Percentiles rank a stretch among this genome's conserved stretches.
Evolutionary conservation across 1,140 invertebrate genomes (phyloP).

Genomic region (Bombus sibiricus): DNA sequence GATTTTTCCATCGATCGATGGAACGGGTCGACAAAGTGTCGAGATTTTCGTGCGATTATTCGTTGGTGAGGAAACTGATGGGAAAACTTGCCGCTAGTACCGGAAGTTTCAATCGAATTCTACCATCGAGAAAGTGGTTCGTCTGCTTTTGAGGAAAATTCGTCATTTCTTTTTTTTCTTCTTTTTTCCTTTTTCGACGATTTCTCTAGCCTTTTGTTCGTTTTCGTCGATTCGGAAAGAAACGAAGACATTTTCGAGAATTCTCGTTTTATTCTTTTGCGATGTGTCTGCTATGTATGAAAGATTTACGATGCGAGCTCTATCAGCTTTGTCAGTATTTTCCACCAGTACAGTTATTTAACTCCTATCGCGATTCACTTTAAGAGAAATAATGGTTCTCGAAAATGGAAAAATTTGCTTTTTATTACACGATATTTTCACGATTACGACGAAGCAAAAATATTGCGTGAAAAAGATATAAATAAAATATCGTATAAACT

Average conservation of each 20-base stretch:
- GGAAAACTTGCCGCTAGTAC: conserved; percentile 46
- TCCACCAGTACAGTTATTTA: too few species aligned
- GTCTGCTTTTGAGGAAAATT: conserved; percentile 25
- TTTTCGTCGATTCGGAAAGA: not conserved
- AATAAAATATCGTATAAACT: too few species aligned
- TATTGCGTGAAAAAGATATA: too few species aligned
- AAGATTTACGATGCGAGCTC: too few species aligned
- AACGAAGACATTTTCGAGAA: not conserved
- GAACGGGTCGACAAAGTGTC: conserved; percentile 40
- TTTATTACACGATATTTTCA: too few species aligned
- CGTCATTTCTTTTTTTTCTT: not conserved
- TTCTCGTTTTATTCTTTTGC: too few species aligned
- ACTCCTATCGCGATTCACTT: too few species aligned
- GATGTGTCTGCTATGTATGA: too few species aligned
- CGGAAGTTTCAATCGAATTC: conserved; percentile 62
- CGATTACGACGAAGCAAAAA: too few species aligned
- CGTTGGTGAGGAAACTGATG: conserved; percentile 41
- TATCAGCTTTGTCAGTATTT: too few species aligned
- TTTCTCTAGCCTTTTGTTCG: not conserved
- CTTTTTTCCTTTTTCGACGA: not conserved
- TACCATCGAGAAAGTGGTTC: not conserved
- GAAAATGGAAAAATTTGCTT: too few species aligned
- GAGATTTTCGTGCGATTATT: conserved; percentile 32
- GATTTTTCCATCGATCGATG: conserved; percentile 47
- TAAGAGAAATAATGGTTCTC: too few species aligned